Evolutionary conservation across 2,888 invertebrate genomes (phyloP), one percentile per base, ranked within the genome.

Genomic region (Galerucella nymphaeae): DNA sequence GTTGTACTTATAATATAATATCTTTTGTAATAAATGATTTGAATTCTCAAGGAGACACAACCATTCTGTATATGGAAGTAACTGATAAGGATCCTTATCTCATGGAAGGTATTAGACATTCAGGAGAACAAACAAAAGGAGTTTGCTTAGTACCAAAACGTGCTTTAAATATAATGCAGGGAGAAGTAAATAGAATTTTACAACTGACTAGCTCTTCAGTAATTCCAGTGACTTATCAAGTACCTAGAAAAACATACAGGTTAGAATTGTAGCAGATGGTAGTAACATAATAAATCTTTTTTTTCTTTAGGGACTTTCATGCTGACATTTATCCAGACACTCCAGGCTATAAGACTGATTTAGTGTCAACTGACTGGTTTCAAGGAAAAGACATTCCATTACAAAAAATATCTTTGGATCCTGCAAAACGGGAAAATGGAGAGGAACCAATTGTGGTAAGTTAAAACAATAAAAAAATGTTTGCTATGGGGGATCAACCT

Each of bases 111-210:
- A 87, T 94, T 75, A 89, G 94, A 70, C 95, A 96, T 88, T 94
- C 94, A 20, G 93, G 96, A n/a, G 97, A 97, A 83, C 98, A 98
- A 86, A 96, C 96, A 0, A 97, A 97, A 85, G 98, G 98, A 5
- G 96, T 96, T 2, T 96, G 96, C 81, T 85, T 98, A 75, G 94
- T 97, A 62, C 96, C 97, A 8, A 98, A 98, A 88, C 89, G 96
- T 72, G 96, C 96, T 0, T 88, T 98, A 53, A 93, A 94, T 80
- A 96, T 98, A n/a, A 98, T 98, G 98, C 94, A 96, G 80, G 97
- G 97, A 0, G 98, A 98, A 87, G 98, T 98, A 5, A 96, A 97
- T 87, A 88, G 97, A 77, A 90, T 98, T 62, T 88, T 98, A 70
- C 95, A 98, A 83, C 88, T 98, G 71, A 93, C 96, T 5, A 93